A percentile compares a stretch with the other conserved stretches of the same genome.
Evolutionary conservation across 2,113 vertebrate genomes (phyloP).

Genomic region (Thryonomys swinderianus): DNA sequence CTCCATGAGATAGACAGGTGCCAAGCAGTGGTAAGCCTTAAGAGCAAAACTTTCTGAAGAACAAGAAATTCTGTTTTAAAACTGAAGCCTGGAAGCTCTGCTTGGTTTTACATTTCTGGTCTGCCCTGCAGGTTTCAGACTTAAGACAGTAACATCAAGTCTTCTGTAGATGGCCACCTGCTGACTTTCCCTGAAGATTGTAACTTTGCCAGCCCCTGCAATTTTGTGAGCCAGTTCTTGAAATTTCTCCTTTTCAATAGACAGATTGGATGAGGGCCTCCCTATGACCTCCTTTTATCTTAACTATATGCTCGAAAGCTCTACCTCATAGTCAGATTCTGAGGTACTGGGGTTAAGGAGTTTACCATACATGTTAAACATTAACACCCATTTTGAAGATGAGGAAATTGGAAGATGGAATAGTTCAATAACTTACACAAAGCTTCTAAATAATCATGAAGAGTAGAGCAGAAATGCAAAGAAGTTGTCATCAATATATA

Average conservation of each 20-base stretch:
- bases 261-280: background rate
- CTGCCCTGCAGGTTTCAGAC: background rate
- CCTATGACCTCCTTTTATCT: background rate
- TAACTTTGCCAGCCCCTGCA: background rate
- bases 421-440: background rate
- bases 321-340: background rate
- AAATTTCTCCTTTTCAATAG: background rate
- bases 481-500: background rate
- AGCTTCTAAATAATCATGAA: background rate
- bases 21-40: background rate
- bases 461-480: background rate
- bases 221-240: background rate
- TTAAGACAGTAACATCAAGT: background rate
- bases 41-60: background rate
- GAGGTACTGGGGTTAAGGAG: background rate
- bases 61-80: background rate
- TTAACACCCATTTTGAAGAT: background rate
- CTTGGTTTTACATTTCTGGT: background rate
- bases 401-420: background rate
- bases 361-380: accelerated
- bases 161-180: background rate
- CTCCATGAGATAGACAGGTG: background rate
- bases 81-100: background rate
- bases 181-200: background rate
- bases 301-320: background rate